Conservation (phyloP, 2,888 invertebrate species). For the Cephalotes varians region DNA sequence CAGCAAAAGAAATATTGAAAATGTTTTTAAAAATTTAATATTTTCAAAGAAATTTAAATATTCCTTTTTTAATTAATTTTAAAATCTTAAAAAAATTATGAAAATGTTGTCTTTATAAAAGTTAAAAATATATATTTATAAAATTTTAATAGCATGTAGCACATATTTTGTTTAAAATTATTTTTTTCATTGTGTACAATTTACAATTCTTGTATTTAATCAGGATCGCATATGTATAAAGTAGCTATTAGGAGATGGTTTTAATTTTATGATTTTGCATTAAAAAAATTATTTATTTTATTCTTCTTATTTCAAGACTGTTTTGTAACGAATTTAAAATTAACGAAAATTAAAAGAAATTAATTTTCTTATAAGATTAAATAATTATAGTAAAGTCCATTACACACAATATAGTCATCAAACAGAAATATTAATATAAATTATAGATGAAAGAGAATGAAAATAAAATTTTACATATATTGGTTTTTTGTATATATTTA, state of each 20-base stretch:
- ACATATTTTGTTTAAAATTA: neutral
- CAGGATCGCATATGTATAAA: neutral
- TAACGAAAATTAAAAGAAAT: neutral
- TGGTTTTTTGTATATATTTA: neutral
- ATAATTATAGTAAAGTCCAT: neutral
- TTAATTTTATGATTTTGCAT: neutral
- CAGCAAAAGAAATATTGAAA: neutral
- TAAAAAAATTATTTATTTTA: neutral
- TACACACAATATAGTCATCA: neutral
- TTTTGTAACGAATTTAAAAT: neutral
- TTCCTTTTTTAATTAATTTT: neutral
- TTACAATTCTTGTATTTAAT: neutral
- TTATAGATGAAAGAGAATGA: neutral
- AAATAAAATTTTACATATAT: neutral
- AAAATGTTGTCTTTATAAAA: neutral
- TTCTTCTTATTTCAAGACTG: neutral
- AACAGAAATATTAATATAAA: neutral
- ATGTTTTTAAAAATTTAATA: neutral
- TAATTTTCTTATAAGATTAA: neutral
- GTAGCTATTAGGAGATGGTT: neutral
- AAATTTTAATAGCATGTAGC: neutral
- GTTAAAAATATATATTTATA: neutral
- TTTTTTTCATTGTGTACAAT: neutral
- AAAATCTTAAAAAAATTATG: neutral
- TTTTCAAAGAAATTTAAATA: neutral